These are phyloP conservation scores for Eledona agricola DNA, from an alignment of 2,888 invertebrate species.

Conservation along the genomic window DNA sequence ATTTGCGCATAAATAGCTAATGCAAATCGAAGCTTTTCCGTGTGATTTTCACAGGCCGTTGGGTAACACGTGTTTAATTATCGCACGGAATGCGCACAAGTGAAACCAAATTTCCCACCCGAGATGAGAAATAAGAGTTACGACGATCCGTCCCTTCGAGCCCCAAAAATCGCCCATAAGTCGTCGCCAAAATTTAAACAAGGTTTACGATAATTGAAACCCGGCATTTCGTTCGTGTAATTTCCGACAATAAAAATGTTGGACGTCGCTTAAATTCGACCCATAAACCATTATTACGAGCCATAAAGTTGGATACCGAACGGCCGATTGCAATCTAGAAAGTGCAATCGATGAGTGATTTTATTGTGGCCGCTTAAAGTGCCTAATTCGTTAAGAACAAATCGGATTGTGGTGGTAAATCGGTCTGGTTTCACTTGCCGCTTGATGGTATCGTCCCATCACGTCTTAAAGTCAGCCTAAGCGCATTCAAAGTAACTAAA, in stretches of 20 bases:
- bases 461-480: too few relatives aligned
- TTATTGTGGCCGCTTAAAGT: slow-evolving; percentile 19
- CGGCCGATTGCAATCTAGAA: slow-evolving; percentile 41
- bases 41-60: slow-evolving; percentile 29
- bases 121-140: background rate
- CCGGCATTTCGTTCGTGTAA: slow-evolving; percentile 32
- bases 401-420: slow-evolving; percentile 7
- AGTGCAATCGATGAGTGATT: slow-evolving; percentile 36
- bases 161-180: slow-evolving; percentile 8
- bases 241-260: slow-evolving; percentile 35
- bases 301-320: slow-evolving; percentile 26
- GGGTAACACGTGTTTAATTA: slow-evolving; percentile 14
- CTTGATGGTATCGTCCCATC: background rate
- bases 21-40: slow-evolving; percentile 15
- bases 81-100: slow-evolving; percentile 14
- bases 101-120: slow-evolving; percentile 20
- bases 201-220: slow-evolving; percentile 30
- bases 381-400: slow-evolving; percentile 20
- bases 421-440: slow-evolving; percentile 13
- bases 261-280: slow-evolving; percentile 30
- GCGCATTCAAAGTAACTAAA: too few relatives aligned
- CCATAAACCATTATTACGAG: slow-evolving; percentile 34
- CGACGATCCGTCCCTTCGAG: slow-evolving; percentile 1
- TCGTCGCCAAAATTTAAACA: slow-evolving; percentile 11
- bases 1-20: too few relatives aligned